A percentile compares a stretch with the other conserved stretches of the same genome.
phyloP scores from a whole-genome alignment of 2,888 invertebrate species.

The Drosophila sordidula region DNA sequence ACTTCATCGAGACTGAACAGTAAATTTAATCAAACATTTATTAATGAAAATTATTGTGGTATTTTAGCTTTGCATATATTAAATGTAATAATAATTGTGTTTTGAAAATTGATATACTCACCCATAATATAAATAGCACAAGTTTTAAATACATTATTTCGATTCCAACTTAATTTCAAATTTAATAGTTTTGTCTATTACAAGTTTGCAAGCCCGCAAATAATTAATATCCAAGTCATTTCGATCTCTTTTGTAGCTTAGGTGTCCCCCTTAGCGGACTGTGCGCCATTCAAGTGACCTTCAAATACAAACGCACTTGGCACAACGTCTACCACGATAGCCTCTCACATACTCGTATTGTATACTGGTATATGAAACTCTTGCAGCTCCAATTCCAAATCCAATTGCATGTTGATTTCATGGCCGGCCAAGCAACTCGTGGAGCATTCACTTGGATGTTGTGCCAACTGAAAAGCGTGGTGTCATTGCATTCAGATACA shows the following conservation, averaged over 20 bases:
- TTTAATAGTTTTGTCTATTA: too few relatives aligned
- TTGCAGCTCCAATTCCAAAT: constrained; percentile 53
- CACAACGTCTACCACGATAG: constrained; percentile 24
- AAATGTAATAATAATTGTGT: neutral
- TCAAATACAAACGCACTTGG: constrained; percentile 57
- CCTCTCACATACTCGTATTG: constrained; percentile 31
- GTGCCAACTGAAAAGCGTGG: constrained; percentile 56
- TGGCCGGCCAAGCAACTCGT: constrained; percentile 72
- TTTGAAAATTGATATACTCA: neutral
- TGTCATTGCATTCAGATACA: constrained; percentile 69
- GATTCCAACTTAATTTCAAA: too few relatives aligned
- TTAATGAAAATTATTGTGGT: neutral
- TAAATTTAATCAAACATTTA: constrained; percentile 17
- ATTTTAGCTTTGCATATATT: neutral
- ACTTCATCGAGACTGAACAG: constrained; percentile 9
- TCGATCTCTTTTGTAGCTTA: neutral
- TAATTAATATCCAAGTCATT: neutral
- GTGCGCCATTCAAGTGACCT: constrained; percentile 73
- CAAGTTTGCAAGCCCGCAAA: neutral
- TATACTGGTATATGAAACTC: constrained; percentile 22
- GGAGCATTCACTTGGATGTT: constrained; percentile 66
- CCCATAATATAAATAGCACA: too few relatives aligned
- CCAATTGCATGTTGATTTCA: constrained; percentile 74
- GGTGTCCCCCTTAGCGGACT: constrained; percentile 23
- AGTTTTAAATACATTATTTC: too few relatives aligned